Evolutionary conservation across 37 sponge, comb jelly and placozoan genomes (phyloP).

Genomic region (Theonella swinhoei): DNA sequence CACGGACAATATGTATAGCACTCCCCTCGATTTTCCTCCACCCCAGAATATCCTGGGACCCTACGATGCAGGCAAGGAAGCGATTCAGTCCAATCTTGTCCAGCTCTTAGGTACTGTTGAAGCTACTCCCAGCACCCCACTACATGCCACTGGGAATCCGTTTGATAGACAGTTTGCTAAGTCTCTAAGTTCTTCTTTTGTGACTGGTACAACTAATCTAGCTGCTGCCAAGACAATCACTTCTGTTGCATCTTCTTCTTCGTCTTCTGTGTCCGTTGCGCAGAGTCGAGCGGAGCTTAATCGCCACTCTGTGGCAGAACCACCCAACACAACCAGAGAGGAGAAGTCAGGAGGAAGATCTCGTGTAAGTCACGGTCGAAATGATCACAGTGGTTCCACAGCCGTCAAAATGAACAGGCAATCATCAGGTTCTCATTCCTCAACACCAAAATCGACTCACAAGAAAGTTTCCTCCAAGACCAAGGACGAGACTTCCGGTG

Average conservation of each 20-base stretch:
- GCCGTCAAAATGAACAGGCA: neutral
- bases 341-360: neutral
- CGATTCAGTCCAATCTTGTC: neutral
- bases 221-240: neutral
- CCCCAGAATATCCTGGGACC: neutral
- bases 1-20: too few relatives aligned
- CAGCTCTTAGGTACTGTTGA: conserved; percentile 25
- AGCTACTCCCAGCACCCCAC: conserved; percentile 20
- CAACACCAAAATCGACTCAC: too few relatives aligned
- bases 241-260: neutral
- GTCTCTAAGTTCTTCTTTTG: neutral
- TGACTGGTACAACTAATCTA: neutral
- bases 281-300: neutral
- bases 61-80: neutral
- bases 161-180: neutral
- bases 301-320: neutral
- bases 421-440: neutral
- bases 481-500: neutral
- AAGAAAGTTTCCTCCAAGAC: neutral
- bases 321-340: neutral
- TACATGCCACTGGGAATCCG: neutral
- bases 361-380: neutral
- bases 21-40: too few relatives aligned
- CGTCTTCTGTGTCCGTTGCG: neutral
- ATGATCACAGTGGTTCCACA: neutral